phyloP scores from a whole-genome alignment of 2,797 vertebrate genomes.

The Scolopax rusticola region DNA sequence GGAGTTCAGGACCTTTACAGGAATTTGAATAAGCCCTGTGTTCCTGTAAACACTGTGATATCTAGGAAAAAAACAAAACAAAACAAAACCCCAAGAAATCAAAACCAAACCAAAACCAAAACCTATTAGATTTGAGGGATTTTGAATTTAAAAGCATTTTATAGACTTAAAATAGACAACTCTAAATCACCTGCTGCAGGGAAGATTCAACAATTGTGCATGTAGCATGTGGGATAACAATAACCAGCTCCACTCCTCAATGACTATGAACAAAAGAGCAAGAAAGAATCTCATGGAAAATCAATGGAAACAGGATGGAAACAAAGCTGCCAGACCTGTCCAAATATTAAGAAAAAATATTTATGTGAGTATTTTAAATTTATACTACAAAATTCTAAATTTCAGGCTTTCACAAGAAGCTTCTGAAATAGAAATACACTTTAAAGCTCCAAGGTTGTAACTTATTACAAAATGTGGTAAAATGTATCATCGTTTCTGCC shows the following conservation, averaged over 20 bases:
- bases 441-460: background rate
- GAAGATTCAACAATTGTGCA: background rate
- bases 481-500: background rate
- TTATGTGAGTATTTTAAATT: background rate
- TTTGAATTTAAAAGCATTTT: background rate
- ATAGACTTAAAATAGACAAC: background rate
- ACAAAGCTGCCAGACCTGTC: background rate
- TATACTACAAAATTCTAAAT: background rate
- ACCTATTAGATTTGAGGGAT: background rate
- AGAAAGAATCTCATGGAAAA: background rate
- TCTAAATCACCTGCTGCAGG: background rate
- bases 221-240: background rate
- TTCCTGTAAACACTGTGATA: rapidly evolving
- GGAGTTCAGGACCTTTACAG: background rate
- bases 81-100: too few relatives aligned
- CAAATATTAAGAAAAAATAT: background rate
- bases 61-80: too few relatives aligned
- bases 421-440: background rate
- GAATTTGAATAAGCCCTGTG: background rate
- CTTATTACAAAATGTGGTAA: background rate
- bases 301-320: background rate
- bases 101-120: too few relatives aligned
- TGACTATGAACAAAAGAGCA: background rate
- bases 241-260: background rate
- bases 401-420: background rate